These are phyloP conservation scores for Acleris laterana DNA, from an alignment of 2,888 invertebrate genomes.

Conservation along the genomic window DNA sequence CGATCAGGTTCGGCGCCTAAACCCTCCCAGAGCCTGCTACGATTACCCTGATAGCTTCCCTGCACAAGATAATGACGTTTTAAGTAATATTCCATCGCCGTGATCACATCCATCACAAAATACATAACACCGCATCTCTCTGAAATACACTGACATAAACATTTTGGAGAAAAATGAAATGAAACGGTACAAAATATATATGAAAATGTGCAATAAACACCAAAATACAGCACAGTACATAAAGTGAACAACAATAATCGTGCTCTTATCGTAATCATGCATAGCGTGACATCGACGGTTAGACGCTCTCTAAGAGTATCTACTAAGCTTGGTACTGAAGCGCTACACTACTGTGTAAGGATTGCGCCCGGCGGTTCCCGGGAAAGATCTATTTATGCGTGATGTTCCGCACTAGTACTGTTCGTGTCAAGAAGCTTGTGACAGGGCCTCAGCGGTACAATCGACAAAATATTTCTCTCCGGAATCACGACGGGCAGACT, in stretches of 20 bases:
- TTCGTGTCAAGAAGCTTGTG: slow-evolving; percentile 73
- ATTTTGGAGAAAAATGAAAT: slow-evolving; percentile 20
- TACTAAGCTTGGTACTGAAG: slow-evolving; percentile 74
- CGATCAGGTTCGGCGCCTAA: slow-evolving; percentile 66
- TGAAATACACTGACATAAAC: slow-evolving; percentile 34
- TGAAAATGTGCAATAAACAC: slow-evolving; percentile 71
- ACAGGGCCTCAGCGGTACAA: slow-evolving; percentile 80
- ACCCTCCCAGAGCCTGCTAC: slow-evolving; percentile 62
- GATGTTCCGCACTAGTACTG: slow-evolving; percentile 78
- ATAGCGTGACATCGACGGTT: slow-evolving; percentile 79
- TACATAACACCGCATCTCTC: slow-evolving; percentile 14
- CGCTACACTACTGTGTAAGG: slow-evolving; percentile 78
- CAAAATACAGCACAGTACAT: slow-evolving; percentile 68
- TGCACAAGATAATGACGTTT: slow-evolving; percentile 35
- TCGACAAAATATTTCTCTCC: slow-evolving; percentile 84
- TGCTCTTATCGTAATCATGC: slow-evolving; percentile 82
- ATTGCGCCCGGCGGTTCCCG: slow-evolving; percentile 81
- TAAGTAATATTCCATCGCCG: slow-evolving; percentile 5
- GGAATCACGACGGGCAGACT: slow-evolving; percentile 83
- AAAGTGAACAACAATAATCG: slow-evolving; percentile 64
- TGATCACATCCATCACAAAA: not conserved
- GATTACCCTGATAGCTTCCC: slow-evolving; percentile 62
- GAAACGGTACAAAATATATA: slow-evolving; percentile 46
- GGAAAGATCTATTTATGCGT: slow-evolving; percentile 83
- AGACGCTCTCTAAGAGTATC: slow-evolving; percentile 62